Percentiles rank a stretch among this genome's conserved stretches.
Evolutionary conservation across 2,113 vertebrate species (phyloP).

Genomic region (Scatophagus argus): DNA sequence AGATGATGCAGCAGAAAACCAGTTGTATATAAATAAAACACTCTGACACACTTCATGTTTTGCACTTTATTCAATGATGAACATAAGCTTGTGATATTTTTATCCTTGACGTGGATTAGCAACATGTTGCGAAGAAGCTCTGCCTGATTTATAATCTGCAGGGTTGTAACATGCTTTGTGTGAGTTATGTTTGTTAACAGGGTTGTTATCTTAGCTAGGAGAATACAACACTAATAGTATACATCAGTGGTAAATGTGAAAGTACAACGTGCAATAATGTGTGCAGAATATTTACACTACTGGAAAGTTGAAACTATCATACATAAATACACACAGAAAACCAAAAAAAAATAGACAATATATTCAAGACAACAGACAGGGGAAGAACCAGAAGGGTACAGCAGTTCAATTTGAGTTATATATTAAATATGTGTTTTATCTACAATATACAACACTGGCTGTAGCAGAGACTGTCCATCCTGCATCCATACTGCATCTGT

Average conservation of each 20-base stretch:
- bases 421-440: neutral
- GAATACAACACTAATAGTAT: neutral
- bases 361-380: neutral
- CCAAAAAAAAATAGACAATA: neutral
- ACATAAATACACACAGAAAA: constrained; percentile 26
- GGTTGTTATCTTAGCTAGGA: neutral
- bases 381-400: neutral
- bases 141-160: neutral
- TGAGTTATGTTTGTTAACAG: neutral
- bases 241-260: constrained; percentile 10
- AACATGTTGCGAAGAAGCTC: constrained; percentile 6
- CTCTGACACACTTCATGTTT: neutral
- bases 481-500: constrained; percentile 6
- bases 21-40: neutral
- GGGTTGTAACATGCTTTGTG: constrained; percentile 20
- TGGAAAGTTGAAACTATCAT: neutral
- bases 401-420: neutral
- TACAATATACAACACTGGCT: constrained; percentile 3
- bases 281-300: constrained; percentile 37
- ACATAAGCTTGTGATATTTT: neutral
- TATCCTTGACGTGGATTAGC: constrained; percentile 4
- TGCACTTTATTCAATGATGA: constrained; percentile 45
- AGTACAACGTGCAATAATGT: neutral
- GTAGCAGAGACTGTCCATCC: neutral
- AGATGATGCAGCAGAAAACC: no score